A percentile compares a stretch with the other conserved stretches of the same genome.
phyloP scores from a whole-genome alignment of 2,113 vertebrate genomes.

The Chroicocephalus ridibundus region DNA sequence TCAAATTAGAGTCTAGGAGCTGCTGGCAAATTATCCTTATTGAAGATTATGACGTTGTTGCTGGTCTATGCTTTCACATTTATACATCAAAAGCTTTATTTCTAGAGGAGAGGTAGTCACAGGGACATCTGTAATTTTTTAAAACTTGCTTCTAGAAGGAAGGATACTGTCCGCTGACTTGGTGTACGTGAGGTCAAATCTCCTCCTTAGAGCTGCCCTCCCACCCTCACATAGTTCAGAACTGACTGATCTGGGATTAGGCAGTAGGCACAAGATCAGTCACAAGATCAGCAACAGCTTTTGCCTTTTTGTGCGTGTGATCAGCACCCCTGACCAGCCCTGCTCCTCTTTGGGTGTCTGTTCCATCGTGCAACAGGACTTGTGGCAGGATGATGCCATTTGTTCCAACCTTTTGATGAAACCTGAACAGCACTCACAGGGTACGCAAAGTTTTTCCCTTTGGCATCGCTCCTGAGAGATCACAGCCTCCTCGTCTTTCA shows the following conservation, averaged over 20 bases:
- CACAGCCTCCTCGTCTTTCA: background rate
- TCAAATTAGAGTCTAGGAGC: background rate
- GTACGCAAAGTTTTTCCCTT: background rate
- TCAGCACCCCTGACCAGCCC: background rate
- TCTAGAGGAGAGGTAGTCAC: background rate
- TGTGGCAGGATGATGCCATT: background rate
- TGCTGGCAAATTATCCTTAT: background rate
- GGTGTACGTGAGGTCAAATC: background rate
- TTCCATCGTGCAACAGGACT: background rate
- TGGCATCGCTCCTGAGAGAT: background rate
- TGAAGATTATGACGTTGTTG: background rate
- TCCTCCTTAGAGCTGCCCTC: background rate
- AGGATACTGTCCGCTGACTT: background rate
- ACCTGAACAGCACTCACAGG: background rate
- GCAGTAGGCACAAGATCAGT: background rate
- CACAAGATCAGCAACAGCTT: background rate
- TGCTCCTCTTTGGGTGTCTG: background rate
- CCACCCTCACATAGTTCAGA: background rate
- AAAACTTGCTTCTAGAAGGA: background rate
- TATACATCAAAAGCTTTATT: background rate
- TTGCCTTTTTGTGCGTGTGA: background rate
- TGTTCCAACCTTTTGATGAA: background rate
- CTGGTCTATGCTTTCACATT: background rate
- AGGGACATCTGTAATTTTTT: background rate
- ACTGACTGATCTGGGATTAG: background rate